phyloP scores from a whole-genome alignment of 2,797 vertebrate species.

The Macropodus opercularis region DNA sequence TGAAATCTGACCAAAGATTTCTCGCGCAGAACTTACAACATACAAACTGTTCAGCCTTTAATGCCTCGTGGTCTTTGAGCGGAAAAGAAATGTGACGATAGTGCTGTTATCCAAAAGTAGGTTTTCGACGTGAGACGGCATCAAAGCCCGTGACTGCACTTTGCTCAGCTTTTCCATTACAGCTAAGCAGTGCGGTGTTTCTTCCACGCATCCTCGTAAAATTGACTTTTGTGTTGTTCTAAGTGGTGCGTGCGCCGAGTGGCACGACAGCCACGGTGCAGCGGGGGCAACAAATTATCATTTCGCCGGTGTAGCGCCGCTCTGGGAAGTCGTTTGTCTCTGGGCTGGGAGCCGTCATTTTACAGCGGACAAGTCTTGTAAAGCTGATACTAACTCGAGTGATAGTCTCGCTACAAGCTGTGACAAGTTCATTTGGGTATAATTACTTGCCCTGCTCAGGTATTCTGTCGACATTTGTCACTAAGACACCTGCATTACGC shows the following conservation, averaged over 20 bases:
- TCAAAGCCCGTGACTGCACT: slow-evolving; percentile 10
- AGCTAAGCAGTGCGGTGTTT: slow-evolving; percentile 23
- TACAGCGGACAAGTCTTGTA: slow-evolving; percentile 31
- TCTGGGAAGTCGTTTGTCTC: slow-evolving; percentile 62
- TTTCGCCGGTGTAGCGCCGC: slow-evolving; percentile 52
- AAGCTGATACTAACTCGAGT: slow-evolving; percentile 61
- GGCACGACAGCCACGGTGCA: slow-evolving; percentile 17
- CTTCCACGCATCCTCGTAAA: slow-evolving; percentile 30
- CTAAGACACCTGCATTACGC: slow-evolving; percentile 56
- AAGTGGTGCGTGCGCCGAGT: slow-evolving; percentile 34
- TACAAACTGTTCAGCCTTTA: no score
- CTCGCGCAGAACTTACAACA: no score
- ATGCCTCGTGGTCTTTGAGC: no score
- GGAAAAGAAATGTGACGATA: no score
- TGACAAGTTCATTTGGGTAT: slow-evolving; percentile 76
- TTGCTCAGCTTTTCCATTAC: slow-evolving; percentile 35
- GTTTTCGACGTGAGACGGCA: slow-evolving; percentile 31
- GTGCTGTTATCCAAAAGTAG: slow-evolving; percentile 7
- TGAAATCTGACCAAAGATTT: no score
- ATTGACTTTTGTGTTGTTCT: slow-evolving; percentile 19
- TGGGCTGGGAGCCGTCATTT: slow-evolving; percentile 45
- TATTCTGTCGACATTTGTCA: slow-evolving; percentile 71
- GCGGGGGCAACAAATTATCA: slow-evolving; percentile 54
- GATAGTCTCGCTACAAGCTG: slow-evolving; percentile 58
- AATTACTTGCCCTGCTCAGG: slow-evolving; percentile 74